Evolutionary conservation across 2,113 vertebrate genomes (phyloP), one percentile per base, ranked within the genome.

Genomic region (Sylvilagus bachmani): DNA sequence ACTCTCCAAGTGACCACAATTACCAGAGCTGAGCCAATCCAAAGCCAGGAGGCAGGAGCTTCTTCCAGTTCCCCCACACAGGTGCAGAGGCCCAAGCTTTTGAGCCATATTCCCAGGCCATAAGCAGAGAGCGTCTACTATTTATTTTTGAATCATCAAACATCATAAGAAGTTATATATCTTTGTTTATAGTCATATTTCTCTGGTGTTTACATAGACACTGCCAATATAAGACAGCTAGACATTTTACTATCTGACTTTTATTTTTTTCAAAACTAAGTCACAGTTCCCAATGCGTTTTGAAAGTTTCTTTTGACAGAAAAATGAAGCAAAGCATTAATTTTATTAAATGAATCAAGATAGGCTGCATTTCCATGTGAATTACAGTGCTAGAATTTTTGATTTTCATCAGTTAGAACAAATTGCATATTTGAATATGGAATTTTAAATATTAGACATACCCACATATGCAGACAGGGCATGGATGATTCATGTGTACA

Each of bases 361-460:
- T 66, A 14, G 88, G 38, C 38, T 89, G 9, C 10, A 74, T 83
- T 83, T 89, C 53, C 61, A 58, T 31, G 70, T n/a, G 93, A 90
- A 88, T 74, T 79, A 79, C 11, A 89, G 69, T 31, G 44, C 71
- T 81, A 64, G 25, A 78, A 91, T 14, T 33, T 86, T 86, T 71
- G 53, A 10, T 61, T 94, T 89, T 85, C 22, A 89, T n/a, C 31
- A 89, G 16, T n/a, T 27, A 89, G 16, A 89, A 55, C 33, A 80
- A 64, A 1, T 80, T 94, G 55, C 62, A 90, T 67, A 36, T 92
- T 94, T 81, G 78, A 92, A 92, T 86, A 64, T 61, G 6, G 38
- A 29, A 74, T 91, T 92, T 95, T 82, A 94, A 96, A 82, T 85
- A 75, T 78, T 86, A 61, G 74, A 55, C 33, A 89, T 29, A 95